These are phyloP conservation scores for Phalacrocorax carbo DNA, from an alignment of 2,113 vertebrate genomes.

Conservation along the genomic window DNA sequence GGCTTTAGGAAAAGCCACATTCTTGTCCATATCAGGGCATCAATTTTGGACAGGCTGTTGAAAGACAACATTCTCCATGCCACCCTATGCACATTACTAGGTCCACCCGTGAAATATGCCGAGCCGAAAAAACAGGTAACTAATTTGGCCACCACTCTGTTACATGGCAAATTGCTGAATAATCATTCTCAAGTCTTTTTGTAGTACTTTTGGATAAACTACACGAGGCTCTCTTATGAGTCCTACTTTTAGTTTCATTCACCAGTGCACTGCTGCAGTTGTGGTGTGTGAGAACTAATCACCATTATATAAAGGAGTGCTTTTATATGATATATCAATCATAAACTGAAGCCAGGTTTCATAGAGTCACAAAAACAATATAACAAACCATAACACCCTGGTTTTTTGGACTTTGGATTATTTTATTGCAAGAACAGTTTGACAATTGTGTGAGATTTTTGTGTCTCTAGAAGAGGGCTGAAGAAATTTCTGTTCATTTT, in stretches of 20 bases:
- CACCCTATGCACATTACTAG: background rate
- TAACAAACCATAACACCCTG: background rate
- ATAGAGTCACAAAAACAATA: background rate
- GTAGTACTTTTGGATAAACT: background rate
- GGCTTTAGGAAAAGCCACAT: background rate
- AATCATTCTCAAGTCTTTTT: background rate
- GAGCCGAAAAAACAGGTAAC: background rate
- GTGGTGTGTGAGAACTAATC: background rate
- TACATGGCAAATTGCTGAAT: background rate
- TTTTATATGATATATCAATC: background rate
- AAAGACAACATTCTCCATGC: background rate
- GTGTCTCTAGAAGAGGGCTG: background rate
- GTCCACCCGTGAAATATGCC: background rate
- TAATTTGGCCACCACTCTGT: background rate
- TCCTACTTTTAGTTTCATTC: background rate
- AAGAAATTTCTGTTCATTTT: background rate
- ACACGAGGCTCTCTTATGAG: background rate
- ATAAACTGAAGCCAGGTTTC: background rate
- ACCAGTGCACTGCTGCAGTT: background rate
- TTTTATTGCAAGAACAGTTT: background rate
- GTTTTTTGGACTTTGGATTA: constrained; percentile 13
- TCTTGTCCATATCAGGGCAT: background rate
- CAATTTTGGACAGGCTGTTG: background rate
- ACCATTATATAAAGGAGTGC: background rate
- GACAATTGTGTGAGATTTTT: background rate